phyloP scores from a whole-genome alignment of 1,140 invertebrate species.

The Saccostrea echinata region DNA sequence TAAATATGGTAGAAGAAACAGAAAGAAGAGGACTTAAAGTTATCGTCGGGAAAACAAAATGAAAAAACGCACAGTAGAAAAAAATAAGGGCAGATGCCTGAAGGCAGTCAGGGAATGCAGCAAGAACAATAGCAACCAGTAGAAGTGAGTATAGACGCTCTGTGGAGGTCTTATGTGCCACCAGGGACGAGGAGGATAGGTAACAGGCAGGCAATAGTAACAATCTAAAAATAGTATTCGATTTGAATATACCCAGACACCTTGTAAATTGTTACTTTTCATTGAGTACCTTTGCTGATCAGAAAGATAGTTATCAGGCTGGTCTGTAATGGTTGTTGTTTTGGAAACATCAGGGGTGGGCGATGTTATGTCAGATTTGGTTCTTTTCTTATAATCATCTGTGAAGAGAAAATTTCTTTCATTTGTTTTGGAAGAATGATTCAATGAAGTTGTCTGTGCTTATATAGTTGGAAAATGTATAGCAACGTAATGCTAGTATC shows the following conservation, averaged over 20 bases:
- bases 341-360: not conserved
- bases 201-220: too few species aligned
- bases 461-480: not conserved
- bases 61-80: too few species aligned
- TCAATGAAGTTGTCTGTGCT: not conserved
- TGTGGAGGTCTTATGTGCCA: too few species aligned
- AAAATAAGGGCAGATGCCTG: too few species aligned
- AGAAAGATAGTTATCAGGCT: not conserved
- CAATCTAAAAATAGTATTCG: too few species aligned
- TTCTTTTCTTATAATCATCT: not conserved
- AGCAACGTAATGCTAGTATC: not conserved
- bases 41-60: not conserved
- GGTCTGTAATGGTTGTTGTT: not conserved
- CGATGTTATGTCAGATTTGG: not conserved
- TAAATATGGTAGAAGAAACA: not conserved
- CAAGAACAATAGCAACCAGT: too few species aligned
- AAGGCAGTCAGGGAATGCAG: too few species aligned
- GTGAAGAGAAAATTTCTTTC: not conserved
- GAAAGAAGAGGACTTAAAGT: not conserved
- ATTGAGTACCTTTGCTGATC: not conserved
- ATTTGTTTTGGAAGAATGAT: not conserved
- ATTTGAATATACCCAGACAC: too few species aligned
- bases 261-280: too few species aligned
- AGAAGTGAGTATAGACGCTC: too few species aligned
- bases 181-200: too few species aligned